Percentiles rank a stretch among this genome's conserved stretches.
These are phyloP conservation scores for Phenganax subtilis DNA, from an alignment of 92 coral and sea anemone genomes.

Conservation along the genomic window DNA sequence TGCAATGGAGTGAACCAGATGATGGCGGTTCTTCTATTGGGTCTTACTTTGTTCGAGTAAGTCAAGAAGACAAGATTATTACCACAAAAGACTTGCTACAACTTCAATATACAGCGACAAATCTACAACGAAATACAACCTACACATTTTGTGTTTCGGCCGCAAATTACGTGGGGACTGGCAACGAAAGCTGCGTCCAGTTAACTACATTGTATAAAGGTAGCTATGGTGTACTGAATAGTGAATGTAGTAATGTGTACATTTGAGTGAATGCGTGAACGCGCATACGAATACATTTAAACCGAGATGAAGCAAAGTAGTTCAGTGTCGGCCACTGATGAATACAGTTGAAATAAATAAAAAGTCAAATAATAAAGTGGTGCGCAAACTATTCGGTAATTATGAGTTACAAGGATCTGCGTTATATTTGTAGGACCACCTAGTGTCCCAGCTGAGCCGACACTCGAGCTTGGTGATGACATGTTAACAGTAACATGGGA, in stretches of 20 bases:
- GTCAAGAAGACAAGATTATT: background rate
- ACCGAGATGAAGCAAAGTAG: too few species aligned
- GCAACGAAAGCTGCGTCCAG: constrained; percentile 1
- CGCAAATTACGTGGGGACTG: background rate
- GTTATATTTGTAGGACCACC: background rate
- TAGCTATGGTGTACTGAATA: background rate
- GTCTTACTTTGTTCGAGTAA: background rate
- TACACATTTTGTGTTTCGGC: constrained; percentile 5
- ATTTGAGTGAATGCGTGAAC: too few species aligned
- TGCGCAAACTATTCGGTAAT: too few species aligned
- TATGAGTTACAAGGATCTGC: too few species aligned
- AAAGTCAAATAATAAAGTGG: too few species aligned
- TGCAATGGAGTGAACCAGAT: background rate
- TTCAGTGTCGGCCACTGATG: too few species aligned
- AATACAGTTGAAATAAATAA: too few species aligned
- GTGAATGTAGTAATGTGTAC: too few species aligned
- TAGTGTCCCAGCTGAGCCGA: background rate
- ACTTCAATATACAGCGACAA: background rate
- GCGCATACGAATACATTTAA: too few species aligned
- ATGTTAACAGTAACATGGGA: background rate
- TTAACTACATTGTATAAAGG: constrained; percentile 1
- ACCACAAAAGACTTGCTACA: background rate
- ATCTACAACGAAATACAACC: background rate
- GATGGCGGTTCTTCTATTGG: background rate
- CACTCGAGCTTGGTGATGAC: background rate